These are phyloP conservation scores for Hydrolagus colliei DNA, from an alignment of 2,797 vertebrate species.

Conservation along the genomic window DNA sequence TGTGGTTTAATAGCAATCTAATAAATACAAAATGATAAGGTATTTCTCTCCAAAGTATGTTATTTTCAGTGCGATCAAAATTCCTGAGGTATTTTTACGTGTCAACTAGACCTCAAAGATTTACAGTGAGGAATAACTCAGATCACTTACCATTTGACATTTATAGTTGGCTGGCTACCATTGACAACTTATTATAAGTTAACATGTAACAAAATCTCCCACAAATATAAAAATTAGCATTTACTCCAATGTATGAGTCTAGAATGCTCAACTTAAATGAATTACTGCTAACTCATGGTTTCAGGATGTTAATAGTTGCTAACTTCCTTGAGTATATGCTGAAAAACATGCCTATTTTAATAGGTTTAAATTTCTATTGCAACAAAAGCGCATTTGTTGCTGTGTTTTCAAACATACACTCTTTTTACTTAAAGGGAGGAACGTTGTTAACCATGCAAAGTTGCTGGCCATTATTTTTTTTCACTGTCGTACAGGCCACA, in stretches of 20 bases:
- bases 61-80: not conserved
- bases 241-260: constrained; percentile 3
- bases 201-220: not conserved
- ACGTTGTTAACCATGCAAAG: not conserved
- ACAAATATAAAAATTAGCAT: constrained; percentile 22
- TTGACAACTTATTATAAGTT: not conserved
- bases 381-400: not conserved
- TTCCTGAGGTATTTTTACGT: not conserved
- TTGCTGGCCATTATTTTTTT: not conserved
- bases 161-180: constrained; percentile 22
- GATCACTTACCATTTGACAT: not conserved
- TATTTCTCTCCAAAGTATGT: constrained; percentile 26
- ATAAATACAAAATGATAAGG: constrained; percentile 53
- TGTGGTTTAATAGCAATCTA: constrained; percentile 52
- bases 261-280: constrained; percentile 17
- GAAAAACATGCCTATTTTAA: not conserved
- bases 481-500: not conserved
- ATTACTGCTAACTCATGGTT: constrained; percentile 5
- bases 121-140: not conserved
- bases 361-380: not conserved
- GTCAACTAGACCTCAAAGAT: constrained; percentile 3
- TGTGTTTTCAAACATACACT: not conserved
- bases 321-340: not conserved
- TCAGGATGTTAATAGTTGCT: constrained; percentile 4
- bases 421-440: not conserved